Percentiles rank a stretch among this genome's conserved stretches.
Evolutionary conservation across 2,888 invertebrate genomes (phyloP).

Genomic region (Spisula subtruncata): DNA sequence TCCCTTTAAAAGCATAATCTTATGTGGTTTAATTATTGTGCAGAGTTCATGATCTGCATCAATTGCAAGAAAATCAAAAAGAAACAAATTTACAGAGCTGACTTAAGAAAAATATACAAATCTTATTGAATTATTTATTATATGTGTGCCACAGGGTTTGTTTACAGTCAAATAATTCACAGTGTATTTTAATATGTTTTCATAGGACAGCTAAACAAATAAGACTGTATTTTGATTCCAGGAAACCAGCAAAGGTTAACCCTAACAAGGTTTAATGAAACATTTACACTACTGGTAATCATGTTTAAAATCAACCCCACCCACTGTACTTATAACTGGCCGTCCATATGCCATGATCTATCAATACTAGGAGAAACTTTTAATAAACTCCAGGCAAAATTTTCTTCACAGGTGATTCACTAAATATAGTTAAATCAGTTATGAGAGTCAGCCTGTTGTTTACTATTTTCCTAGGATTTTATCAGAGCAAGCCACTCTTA

Average conservation of each 20-base stretch:
- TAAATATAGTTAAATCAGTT: slow-evolving; percentile 6
- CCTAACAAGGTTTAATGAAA: background rate
- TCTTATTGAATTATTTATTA: too few relatives aligned
- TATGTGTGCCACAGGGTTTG: too few relatives aligned
- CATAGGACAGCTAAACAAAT: too few relatives aligned
- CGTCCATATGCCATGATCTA: background rate
- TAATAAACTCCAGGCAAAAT: background rate
- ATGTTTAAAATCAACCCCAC: background rate
- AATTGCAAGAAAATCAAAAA: background rate
- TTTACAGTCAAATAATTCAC: too few relatives aligned
- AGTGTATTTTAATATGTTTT: too few relatives aligned
- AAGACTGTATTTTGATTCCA: too few relatives aligned
- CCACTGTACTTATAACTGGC: background rate
- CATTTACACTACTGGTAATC: background rate
- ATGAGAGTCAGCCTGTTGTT: background rate
- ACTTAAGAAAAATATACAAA: too few relatives aligned
- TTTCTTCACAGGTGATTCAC: slow-evolving; percentile 3
- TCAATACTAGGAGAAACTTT: background rate
- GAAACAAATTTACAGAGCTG: background rate
- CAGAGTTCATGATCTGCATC: background rate
- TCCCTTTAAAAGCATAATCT: too few relatives aligned
- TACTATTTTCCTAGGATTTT: slow-evolving; percentile 21
- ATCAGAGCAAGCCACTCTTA: background rate
- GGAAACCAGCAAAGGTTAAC: background rate
- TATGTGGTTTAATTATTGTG: too few relatives aligned